Evolutionary conservation across 2,113 vertebrate genomes (phyloP).

Genomic region (Varanus komodoensis): DNA sequence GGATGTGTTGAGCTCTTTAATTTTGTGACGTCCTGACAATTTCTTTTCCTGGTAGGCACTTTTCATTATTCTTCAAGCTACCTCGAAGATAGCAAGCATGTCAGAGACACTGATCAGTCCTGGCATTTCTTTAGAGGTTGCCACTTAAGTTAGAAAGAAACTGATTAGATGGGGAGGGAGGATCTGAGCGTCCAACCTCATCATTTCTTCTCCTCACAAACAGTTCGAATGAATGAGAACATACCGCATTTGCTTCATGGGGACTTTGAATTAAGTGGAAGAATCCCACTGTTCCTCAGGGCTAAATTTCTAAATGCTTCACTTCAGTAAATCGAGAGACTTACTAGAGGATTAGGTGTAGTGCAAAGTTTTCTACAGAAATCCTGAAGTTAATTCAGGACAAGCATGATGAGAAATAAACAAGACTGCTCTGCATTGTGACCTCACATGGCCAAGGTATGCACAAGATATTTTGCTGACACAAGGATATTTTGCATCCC

Average conservation of each 20-base stretch:
- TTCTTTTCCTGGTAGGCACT: slow-evolving; percentile 28
- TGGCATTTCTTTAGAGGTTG: slow-evolving; percentile 42
- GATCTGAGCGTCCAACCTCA: neutral
- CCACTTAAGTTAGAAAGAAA: slow-evolving; percentile 30
- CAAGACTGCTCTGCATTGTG: neutral
- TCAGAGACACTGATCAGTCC: neutral
- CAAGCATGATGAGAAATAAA: neutral
- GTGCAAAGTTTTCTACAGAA: neutral
- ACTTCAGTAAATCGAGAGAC: slow-evolving; percentile 11
- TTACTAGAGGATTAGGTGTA: neutral
- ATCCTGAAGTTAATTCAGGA: neutral
- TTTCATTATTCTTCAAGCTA: slow-evolving; percentile 18
- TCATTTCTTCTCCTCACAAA: slow-evolving; percentile 32
- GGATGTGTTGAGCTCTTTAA: neutral
- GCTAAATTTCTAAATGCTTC: slow-evolving; percentile 11
- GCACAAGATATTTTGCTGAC: neutral
- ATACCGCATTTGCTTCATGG: slow-evolving; percentile 31
- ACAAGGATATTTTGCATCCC: neutral
- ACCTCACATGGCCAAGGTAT: neutral
- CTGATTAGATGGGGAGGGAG: slow-evolving; percentile 5
- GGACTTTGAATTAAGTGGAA: slow-evolving; percentile 25
- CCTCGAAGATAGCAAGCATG: neutral
- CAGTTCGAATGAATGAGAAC: slow-evolving; percentile 38
- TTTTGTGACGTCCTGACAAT: neutral
- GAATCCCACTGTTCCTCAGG: neutral